Base-by-base conservation (phyloP, 1,140 invertebrate genomes). In the Hermetia illucens region DNA sequence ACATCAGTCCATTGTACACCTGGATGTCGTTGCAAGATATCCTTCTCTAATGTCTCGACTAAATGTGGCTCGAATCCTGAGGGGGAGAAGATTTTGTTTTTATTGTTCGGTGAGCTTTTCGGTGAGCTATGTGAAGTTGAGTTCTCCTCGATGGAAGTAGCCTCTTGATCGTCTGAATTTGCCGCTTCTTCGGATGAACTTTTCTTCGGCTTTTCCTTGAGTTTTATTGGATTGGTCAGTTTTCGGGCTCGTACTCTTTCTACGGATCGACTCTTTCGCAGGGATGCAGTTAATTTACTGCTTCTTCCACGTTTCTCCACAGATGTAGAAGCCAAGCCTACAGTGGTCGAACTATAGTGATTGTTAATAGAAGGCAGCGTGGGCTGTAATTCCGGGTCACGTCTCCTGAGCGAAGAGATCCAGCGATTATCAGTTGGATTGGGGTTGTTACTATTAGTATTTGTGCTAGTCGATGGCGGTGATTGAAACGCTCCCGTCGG, bases 1-100 rank as follows among this genome's bases (percentile, higher is more conserved):
- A 99, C 97, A 64, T 98, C 92, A 48, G 82, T 82, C 93, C 94
- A 98, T 46, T 78, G 79, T 34, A 97, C 87, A 62, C 91, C 90
- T 9, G 91, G 90, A 69, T 98, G 89, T 53, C 86, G 90, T 62
- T 96, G 91, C 17, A 99, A 71, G 52, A 98, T 98, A 63, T 97
- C 93, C 52, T 93, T 74, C 62, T 98, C 94, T 55, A 73, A 43
- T 42, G 75, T 79, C 36, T 88, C 84, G 1, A 89, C 81, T 12
- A 91, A 60, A 53, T 84, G 81, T 34, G 72, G 57, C 55, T 91
- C 83, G 52, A 78, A 83, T 5, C 83, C 82, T 12, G 69, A 58
- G 0, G 77, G 63, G 44, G 82, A 75, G 58, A 86, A 88, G 15
- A 77, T 68, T 52, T 74, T 74, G 13, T 60, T 48, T 16, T 37